Evolutionary conservation across 2,113 vertebrate genomes (phyloP), one percentile per base, ranked within the genome.

Genomic region (Vulpes lagopus): DNA sequence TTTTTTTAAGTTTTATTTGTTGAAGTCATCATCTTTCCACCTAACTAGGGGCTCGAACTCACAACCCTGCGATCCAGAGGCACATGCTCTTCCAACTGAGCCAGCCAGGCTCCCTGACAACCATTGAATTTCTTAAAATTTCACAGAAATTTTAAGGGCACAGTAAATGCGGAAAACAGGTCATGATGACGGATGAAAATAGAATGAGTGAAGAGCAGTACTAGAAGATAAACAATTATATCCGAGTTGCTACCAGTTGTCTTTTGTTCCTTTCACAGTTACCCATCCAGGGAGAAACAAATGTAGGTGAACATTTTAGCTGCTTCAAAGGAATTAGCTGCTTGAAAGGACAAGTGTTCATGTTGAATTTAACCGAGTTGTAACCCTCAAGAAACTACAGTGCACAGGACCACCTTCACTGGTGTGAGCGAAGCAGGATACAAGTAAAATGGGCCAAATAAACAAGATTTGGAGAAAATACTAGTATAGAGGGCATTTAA

Each of bases 281-380:
- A 93, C 69, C 95, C 59, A 80, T 60, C 27, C n/a, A 38, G 23
- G 38, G 38, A 62, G 80, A 95, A 73, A 62, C 76, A 95, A 94
- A 43, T 49, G 53, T 1, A 43, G 76, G 69, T 76, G 90, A 85
- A 85, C 10, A 51, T 38, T 76, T 92, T 65, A 73, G 16, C 60
- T 78, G n/a, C 84, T 90, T 38, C 71, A 90, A 84, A 93, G 71
- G 43, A 81, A 35, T 92, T 65, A 73, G 16, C 60, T 78, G n/a
- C 84, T 90, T 38, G 64, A 90, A 84, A 93, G 71, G 43, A 78
- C 57, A 83, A 35, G 30, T 23, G 15, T 55, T 85, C 55, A 11
- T 10, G 20, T 71, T 30, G 38, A 78, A 85, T 82, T 93, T 59
- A 64, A 82, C 67, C 0, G 11, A 93, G 90, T 53, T 74, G 10